A percentile compares a stretch with the other conserved stretches of the same genome.
phyloP scores from a whole-genome alignment of 2,888 invertebrate species.

The Spodoptera picta region DNA sequence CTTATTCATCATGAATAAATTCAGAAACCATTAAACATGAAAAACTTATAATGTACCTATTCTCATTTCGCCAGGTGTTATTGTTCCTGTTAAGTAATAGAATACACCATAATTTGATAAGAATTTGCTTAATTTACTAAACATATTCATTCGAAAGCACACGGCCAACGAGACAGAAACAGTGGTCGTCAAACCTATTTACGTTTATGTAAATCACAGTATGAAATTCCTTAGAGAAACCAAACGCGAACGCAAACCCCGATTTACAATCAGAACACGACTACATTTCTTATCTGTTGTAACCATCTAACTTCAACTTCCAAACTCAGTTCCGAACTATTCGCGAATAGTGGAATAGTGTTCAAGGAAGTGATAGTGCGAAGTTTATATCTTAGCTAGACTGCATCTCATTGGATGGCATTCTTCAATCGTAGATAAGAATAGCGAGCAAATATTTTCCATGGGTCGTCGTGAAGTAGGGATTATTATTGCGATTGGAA shows the following conservation, averaged over 20 bases:
- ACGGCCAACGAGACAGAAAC: no score
- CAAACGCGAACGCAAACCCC: background rate
- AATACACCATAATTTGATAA: no score
- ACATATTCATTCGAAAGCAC: no score
- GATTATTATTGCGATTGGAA: slow-evolving; percentile 44
- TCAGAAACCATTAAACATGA: no score
- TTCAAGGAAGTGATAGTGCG: slow-evolving; percentile 31
- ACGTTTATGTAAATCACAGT: background rate
- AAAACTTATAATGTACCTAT: no score
- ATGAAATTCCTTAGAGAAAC: background rate
- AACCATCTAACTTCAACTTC: slow-evolving; percentile 3
- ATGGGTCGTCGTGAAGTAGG: slow-evolving; percentile 17
- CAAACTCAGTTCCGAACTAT: slow-evolving; percentile 21
- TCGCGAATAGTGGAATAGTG: slow-evolving; percentile 30
- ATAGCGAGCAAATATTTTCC: slow-evolving; percentile 38
- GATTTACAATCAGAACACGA: background rate
- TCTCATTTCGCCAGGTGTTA: no score
- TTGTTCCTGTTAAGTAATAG: no score
- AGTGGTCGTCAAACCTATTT: no score
- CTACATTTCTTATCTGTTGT: slow-evolving; percentile 13
- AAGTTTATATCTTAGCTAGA: slow-evolving; percentile 34
- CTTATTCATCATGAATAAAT: no score
- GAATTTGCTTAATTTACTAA: no score
- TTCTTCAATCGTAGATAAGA: slow-evolving; percentile 28
- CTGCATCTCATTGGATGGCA: slow-evolving; percentile 23